Percentiles rank a stretch among this genome's conserved stretches.
Evolutionary conservation across 2,797 vertebrate genomes (phyloP).

Genomic region (Florisuga fusca): DNA sequence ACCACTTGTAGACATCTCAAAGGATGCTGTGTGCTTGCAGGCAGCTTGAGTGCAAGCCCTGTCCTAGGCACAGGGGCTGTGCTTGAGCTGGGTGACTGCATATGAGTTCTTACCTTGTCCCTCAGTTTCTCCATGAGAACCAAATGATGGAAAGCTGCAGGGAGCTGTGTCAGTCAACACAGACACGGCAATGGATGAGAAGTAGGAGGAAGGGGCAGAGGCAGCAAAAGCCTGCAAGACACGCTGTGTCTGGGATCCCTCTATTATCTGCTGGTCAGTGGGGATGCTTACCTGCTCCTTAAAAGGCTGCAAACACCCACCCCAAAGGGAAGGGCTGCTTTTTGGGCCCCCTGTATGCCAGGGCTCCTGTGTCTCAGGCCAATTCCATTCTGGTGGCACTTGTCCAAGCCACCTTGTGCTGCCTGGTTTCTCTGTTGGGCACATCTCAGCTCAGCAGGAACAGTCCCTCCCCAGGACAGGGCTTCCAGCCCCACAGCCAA

Average conservation of each 20-base stretch:
- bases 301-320: background rate
- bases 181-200: fast-evolving
- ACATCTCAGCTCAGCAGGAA: background rate
- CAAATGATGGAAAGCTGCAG: background rate
- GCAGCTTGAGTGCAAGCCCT: background rate
- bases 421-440: background rate
- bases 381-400: fast-evolving
- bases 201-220: background rate
- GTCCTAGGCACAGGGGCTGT: background rate
- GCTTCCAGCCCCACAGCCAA: fast-evolving
- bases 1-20: background rate
- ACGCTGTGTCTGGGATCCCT: background rate
- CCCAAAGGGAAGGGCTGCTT: background rate
- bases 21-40: background rate
- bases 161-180: background rate
- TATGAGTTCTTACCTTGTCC: background rate
- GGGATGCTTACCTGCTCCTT: background rate
- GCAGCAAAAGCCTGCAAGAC: background rate
- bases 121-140: background rate
- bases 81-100: background rate
- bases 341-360: background rate
- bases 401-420: background rate
- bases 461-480: background rate
- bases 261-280: background rate
- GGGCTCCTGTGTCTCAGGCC: background rate